Evolutionary conservation across 2,113 vertebrate species (phyloP), one percentile per base, ranked within the genome.

Genomic region (Indicator maculatus): DNA sequence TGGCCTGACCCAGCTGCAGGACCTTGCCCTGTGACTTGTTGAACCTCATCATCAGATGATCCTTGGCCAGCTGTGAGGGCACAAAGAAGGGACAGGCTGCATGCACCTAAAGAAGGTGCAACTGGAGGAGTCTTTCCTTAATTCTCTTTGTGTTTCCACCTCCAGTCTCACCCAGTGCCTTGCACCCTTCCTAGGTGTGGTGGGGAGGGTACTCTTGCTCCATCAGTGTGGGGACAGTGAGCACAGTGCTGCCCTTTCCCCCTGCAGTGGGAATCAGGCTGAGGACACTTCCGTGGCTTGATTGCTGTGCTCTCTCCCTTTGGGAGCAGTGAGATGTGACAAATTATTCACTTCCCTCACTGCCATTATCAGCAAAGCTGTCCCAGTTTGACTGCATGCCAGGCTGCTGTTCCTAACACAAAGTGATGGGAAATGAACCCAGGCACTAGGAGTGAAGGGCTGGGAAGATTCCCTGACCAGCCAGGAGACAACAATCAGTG

Each of bases 341-440:
- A 97, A 97, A 98, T 98, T 97, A 95, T 96, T 97, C 80, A 93
- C 87, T 98, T 97, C 93, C 96, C 96, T 86, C 52, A 4, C 83
- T 76, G 83, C 31, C 85, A 98, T 98, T 98, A 98, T 98, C 98
- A 98, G 96, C 83, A 63, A 76, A 85, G 91, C 97, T 97, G 96
- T 97, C 89, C 77, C 52, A 91, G 90, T 38, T 75, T 97, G 96
- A 94, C 89, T 79, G 55, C 91, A 92, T 81, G 92, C 96, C 97
- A 97, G 89, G 69, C 83, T 90, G 89, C 36, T 85, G 96, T 96
- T 95, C 11, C 41, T 97, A 97, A 96, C 91, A 91, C 90, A 64
- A 24, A 95, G 94, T 89, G 95, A 96, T 95, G 96, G 97, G 97
- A 98, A 98, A 97, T 91, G 94, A 96, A 93, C 27, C 78, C 93